Evolutionary conservation across 2,113 vertebrate species (phyloP).

Genomic region (Athene noctua): DNA sequence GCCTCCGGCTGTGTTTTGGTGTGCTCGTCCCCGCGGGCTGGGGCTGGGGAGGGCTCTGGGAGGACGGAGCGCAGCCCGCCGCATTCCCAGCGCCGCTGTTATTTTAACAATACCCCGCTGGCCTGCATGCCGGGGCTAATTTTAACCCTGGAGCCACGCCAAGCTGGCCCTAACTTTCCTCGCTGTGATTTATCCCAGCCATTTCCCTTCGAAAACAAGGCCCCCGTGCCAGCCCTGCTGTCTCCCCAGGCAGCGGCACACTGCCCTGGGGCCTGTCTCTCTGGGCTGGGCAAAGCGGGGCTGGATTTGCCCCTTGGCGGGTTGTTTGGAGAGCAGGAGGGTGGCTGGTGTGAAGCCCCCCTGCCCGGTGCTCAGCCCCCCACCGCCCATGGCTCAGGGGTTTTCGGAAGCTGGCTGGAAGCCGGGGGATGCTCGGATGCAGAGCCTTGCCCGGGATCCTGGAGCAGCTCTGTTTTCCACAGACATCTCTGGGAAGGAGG

Average conservation of each 20-base stretch:
- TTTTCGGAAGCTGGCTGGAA: background rate
- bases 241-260: background rate
- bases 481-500: slow-evolving; percentile 17
- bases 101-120: background rate
- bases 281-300: background rate
- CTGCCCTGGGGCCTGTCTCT: background rate
- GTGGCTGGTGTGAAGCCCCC: accelerated
- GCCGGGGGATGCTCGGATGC: background rate
- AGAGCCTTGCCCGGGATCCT: background rate
- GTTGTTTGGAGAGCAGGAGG: background rate
- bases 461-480: background rate
- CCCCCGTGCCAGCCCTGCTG: background rate
- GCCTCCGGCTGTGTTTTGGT: accelerated
- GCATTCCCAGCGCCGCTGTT: background rate
- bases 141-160: slow-evolving; percentile 47
- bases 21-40: background rate
- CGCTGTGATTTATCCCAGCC: slow-evolving; percentile 28
- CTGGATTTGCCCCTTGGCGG: background rate
- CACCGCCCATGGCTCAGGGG: accelerated
- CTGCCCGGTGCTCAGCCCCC: background rate
- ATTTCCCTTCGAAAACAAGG: slow-evolving; percentile 57
- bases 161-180: slow-evolving; percentile 29
- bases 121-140: slow-evolving; percentile 13
- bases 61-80: background rate
- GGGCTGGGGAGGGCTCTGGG: background rate